These are phyloP conservation scores for Phocoena phocoena DNA, from an alignment of 2,113 vertebrate species.

Conservation along the genomic window DNA sequence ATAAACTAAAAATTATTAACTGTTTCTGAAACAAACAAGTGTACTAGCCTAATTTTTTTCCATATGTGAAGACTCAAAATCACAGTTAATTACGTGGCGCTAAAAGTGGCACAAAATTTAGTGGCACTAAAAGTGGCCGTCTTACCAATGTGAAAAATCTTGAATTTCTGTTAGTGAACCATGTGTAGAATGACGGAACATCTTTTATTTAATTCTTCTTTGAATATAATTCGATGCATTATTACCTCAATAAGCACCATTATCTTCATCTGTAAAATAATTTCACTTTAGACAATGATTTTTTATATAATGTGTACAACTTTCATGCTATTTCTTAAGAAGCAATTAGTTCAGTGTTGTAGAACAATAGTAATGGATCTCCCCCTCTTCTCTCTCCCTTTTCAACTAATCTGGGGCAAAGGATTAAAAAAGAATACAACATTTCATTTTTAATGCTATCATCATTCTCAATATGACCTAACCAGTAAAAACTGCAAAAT, in stretches of 20 bases:
- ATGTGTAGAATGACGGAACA: background rate
- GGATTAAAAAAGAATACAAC: background rate
- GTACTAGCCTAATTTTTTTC: background rate
- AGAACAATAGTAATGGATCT: background rate
- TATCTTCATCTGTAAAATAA: background rate
- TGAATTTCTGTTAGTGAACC: background rate
- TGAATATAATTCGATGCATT: background rate
- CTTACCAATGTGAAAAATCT: background rate
- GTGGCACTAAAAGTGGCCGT: background rate
- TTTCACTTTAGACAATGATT: background rate
- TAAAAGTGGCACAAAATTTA: background rate
- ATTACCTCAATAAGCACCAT: background rate
- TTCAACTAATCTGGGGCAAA: constrained; percentile 28
- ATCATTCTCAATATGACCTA: constrained; percentile 56
- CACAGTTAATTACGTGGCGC: background rate
- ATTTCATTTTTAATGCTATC: constrained; percentile 52
- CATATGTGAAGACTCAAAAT: background rate
- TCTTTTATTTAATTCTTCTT: background rate
- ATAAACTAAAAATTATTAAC: background rate
- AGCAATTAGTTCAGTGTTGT: background rate
- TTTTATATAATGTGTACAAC: background rate
- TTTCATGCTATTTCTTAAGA: constrained; percentile 16
- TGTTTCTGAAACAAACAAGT: background rate
- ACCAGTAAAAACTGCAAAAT: constrained; percentile 62
- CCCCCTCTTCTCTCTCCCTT: background rate